Conservation (phyloP, 2,888 invertebrate genomes). For the Monopis laevigella region DNA sequence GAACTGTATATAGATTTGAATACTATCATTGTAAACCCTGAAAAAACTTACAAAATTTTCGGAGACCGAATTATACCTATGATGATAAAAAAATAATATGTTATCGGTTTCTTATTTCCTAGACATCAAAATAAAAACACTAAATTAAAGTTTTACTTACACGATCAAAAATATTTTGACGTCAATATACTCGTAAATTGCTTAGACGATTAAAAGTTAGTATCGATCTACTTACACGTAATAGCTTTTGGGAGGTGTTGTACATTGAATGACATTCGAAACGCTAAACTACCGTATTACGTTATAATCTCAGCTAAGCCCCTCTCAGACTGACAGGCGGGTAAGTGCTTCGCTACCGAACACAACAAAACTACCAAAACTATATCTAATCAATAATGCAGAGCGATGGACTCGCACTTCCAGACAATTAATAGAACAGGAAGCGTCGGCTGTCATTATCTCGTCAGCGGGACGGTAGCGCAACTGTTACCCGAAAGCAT, state of each 20-base stretch:
- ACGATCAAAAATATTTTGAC: no score
- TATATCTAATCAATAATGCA: slow-evolving; percentile 52
- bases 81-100: no score
- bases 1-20: no score
- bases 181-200: no score
- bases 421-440: slow-evolving; percentile 60
- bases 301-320: slow-evolving; percentile 57
- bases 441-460: slow-evolving; percentile 59
- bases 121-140: no score
- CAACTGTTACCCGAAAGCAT: slow-evolving; percentile 55
- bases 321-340: slow-evolving; percentile 48
- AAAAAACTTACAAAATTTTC: no score
- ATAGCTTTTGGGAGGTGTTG: background rate
- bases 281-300: slow-evolving; percentile 61
- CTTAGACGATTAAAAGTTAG: no score
- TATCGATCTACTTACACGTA: no score
- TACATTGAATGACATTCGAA: slow-evolving; percentile 39
- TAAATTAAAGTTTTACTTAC: no score
- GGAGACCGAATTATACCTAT: no score
- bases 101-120: no score
- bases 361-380: slow-evolving; percentile 45
- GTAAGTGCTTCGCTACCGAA: slow-evolving; percentile 51
- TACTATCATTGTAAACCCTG: no score
- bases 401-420: slow-evolving; percentile 45
- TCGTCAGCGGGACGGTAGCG: slow-evolving; percentile 46